Conservation (phyloP, 2,113 vertebrate genomes). For the Entelurus aequoreus region DNA sequence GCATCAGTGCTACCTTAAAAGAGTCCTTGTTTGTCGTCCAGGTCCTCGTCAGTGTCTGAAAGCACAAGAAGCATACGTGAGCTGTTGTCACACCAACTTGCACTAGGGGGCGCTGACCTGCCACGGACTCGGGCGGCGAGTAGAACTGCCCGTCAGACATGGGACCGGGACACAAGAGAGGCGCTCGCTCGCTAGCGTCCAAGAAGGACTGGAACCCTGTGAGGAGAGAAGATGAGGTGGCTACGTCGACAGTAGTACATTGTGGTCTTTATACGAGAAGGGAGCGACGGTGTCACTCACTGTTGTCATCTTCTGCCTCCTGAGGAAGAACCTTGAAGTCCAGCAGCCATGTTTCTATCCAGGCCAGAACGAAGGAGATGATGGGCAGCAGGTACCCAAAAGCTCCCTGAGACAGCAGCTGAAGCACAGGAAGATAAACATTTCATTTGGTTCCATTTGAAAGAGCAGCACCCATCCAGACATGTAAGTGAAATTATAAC, state of each 20-base stretch:
- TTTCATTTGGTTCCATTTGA: too few species aligned
- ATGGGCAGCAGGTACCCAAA: slow-evolving; percentile 96
- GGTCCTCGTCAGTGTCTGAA: slow-evolving; percentile 84
- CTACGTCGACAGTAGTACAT: neutral
- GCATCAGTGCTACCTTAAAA: neutral
- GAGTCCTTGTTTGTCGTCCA: slow-evolving; percentile 80
- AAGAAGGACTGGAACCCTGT: slow-evolving; percentile 78
- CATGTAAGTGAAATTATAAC: too few species aligned
- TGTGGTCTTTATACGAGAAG: neutral
- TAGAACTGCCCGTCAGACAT: slow-evolving; percentile 95
- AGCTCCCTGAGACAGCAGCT: slow-evolving; percentile 92
- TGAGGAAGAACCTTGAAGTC: slow-evolving; percentile 98
- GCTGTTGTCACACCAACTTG: neutral
- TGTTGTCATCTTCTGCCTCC: slow-evolving; percentile 87
- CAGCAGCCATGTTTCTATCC: slow-evolving; percentile 97
- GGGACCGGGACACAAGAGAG: slow-evolving; percentile 78
- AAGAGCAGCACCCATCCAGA: too few species aligned
- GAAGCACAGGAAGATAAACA: slow-evolving; percentile 8
- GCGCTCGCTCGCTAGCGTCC: slow-evolving; percentile 76
- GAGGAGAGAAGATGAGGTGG: too few species aligned
- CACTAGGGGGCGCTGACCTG: slow-evolving; percentile 71
- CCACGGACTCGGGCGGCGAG: slow-evolving; percentile 92
- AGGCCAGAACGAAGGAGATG: slow-evolving; percentile 93
- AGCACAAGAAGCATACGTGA: neutral
- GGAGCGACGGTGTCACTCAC: slow-evolving; percentile 70